Conservation (phyloP, 35 echinoderm and acorn worm genomes). For the Apostichopus californicus region DNA sequence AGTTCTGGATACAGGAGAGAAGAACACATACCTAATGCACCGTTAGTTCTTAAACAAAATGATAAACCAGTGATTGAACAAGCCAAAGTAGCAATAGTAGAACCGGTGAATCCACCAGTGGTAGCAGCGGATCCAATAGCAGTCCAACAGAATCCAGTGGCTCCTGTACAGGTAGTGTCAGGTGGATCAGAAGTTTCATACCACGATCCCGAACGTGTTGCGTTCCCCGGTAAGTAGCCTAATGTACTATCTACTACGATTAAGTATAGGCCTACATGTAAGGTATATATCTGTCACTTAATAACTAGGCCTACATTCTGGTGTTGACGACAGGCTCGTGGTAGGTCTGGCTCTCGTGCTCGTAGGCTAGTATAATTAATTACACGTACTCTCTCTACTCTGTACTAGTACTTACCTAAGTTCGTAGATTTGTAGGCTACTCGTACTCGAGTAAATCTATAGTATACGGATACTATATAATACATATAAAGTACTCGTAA, state of each 20-base stretch:
- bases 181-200: conserved; percentile 11
- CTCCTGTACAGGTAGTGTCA: neutral
- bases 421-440: too few species aligned
- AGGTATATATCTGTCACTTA: too few species aligned
- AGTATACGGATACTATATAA: too few species aligned
- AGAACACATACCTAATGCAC: neutral
- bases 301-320: too few species aligned
- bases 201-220: conserved; percentile 20
- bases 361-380: too few species aligned
- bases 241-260: neutral
- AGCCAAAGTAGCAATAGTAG: neutral
- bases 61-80: neutral
- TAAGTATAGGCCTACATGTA: too few species aligned
- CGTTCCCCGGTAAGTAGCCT: conserved; percentile 28
- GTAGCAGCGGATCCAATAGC: neutral
- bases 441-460: too few species aligned
- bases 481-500: too few species aligned
- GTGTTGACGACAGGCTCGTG: too few species aligned
- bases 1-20: neutral
- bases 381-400: too few species aligned
- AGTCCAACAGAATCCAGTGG: neutral
- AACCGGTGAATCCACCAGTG: neutral
- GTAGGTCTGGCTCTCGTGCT: too few species aligned
- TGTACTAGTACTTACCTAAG: too few species aligned
- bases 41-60: neutral